phyloP scores from a whole-genome alignment of 1,140 invertebrate species.

The Holcopasites calliopsidis region DNA sequence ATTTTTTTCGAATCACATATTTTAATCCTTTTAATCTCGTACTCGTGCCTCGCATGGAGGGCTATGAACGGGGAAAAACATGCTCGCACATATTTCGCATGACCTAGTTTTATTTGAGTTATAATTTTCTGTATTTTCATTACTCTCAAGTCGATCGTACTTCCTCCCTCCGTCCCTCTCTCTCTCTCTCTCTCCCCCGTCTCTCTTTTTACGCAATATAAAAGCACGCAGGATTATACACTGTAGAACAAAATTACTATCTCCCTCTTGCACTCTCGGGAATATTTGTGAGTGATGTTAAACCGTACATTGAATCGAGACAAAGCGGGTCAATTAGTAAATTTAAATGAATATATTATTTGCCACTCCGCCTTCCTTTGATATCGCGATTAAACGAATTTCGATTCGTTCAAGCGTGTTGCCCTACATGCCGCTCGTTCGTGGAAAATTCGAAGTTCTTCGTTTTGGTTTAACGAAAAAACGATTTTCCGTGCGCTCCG shows the following conservation, averaged over 20 bases:
- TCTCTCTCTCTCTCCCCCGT: not conserved
- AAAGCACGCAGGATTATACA: not conserved
- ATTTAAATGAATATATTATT: not conserved
- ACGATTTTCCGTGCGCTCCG: not conserved
- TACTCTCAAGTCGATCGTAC: slow-evolving; percentile 9
- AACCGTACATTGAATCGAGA: not conserved
- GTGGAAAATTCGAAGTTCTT: not conserved
- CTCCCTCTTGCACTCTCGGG: not conserved
- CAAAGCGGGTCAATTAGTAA: slow-evolving; percentile 9
- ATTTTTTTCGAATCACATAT: not conserved
- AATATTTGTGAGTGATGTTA: not conserved
- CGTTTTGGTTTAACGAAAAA: not conserved
- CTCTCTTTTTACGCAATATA: not conserved
- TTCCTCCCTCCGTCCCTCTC: not conserved
- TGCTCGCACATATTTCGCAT: slow-evolving; percentile 7
- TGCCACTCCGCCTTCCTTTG: not conserved
- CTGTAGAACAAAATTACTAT: slow-evolving; percentile 10
- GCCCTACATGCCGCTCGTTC: too few relatives aligned
- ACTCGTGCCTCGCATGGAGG: not conserved
- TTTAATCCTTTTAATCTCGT: slow-evolving; percentile 30
- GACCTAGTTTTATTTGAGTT: slow-evolving; percentile 36
- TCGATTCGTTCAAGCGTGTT: too few relatives aligned
- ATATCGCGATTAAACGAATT: not conserved
- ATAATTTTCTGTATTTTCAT: slow-evolving; percentile 45
- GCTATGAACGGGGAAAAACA: slow-evolving; percentile 16